Evolutionary conservation across 2,888 invertebrate genomes (phyloP).

Genomic region (Polyploca ridens): DNA sequence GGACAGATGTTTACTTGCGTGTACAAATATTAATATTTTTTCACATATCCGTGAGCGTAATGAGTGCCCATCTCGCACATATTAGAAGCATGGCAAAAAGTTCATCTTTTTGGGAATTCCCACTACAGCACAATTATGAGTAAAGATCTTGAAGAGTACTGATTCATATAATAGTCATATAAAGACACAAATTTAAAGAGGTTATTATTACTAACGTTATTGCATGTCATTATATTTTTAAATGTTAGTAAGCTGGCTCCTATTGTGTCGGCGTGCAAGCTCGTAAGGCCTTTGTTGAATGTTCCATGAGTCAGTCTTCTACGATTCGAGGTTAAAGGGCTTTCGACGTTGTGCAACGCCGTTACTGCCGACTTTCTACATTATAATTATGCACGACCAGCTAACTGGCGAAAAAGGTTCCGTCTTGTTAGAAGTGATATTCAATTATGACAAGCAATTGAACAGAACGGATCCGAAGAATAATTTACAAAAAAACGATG

Average conservation of each 20-base stretch:
- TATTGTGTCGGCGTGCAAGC: constrained; percentile 24
- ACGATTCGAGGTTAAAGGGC: constrained; percentile 66
- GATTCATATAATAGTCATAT: no score
- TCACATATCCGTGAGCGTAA: background rate
- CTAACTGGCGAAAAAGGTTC: constrained; percentile 13
- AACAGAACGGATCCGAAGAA: background rate
- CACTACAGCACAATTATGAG: no score
- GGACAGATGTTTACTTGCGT: constrained; percentile 31
- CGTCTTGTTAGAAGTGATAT: background rate
- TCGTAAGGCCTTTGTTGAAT: constrained; percentile 46
- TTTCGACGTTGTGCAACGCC: constrained; percentile 46
- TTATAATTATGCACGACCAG: constrained; percentile 29
- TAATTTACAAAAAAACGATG: background rate
- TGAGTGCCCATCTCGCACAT: background rate
- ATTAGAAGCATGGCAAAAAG: background rate
- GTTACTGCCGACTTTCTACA: constrained; percentile 44
- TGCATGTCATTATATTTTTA: background rate
- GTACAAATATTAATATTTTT: background rate
- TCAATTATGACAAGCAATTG: background rate
- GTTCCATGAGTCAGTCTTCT: constrained; percentile 54
- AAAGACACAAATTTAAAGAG: no score
- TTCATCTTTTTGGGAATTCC: background rate
- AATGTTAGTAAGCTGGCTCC: background rate
- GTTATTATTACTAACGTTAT: background rate
- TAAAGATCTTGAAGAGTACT: no score